phyloP scores from a whole-genome alignment of 1,140 invertebrate genomes.

The Colletes gigas region DNA sequence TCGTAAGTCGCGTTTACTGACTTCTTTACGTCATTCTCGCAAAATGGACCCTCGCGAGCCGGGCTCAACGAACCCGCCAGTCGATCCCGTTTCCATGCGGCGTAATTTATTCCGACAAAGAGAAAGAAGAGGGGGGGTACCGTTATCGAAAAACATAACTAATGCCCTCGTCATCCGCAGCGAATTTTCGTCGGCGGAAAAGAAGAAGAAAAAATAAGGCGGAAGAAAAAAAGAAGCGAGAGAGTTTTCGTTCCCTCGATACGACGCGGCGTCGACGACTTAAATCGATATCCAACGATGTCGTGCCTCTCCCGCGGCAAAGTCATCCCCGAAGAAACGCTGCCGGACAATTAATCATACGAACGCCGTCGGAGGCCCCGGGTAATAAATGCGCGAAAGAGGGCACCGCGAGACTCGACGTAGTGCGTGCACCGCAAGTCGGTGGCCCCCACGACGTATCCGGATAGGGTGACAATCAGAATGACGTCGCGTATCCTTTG shows the following conservation, averaged over 20 bases:
- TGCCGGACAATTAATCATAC: constrained; percentile 60
- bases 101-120: constrained; percentile 28
- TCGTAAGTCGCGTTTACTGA: neutral
- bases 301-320: constrained; percentile 39
- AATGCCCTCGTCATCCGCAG: constrained; percentile 40
- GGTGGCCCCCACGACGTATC: constrained; percentile 33
- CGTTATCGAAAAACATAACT: constrained; percentile 46
- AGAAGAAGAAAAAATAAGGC: neutral
- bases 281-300: constrained; percentile 54
- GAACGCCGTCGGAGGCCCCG: constrained; percentile 19
- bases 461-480: constrained; percentile 64
- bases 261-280: constrained; percentile 10
- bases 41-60: constrained; percentile 9
- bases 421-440: constrained; percentile 17
- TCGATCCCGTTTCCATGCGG: neutral
- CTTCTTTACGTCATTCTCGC: constrained; percentile 3
- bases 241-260: constrained; percentile 16
- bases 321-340: constrained; percentile 49
- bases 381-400: constrained; percentile 54
- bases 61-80: neutral
- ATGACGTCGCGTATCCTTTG: constrained; percentile 66
- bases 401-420: neutral
- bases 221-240: neutral
- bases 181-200: constrained; percentile 35
- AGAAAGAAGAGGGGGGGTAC: neutral